Percentiles rank a stretch among this genome's conserved stretches.
Conservation (phyloP, 2,113 vertebrate species). For the Stegastes partitus region DNA sequence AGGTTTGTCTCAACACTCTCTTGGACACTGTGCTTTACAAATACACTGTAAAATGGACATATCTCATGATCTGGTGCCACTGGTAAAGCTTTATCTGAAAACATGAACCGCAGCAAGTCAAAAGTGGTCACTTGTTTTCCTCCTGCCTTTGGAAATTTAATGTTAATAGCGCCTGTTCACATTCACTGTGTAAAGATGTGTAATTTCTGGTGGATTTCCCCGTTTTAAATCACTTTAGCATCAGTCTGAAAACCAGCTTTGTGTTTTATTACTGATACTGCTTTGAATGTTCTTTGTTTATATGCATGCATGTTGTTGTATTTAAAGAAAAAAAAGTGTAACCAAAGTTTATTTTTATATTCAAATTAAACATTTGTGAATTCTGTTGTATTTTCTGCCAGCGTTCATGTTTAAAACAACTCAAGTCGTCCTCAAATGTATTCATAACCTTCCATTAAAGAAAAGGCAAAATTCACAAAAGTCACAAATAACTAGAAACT, state of each 20-base stretch:
- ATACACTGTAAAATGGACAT: conserved; percentile 6
- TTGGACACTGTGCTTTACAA: no score
- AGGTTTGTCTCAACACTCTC: no score
- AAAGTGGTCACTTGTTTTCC: background rate
- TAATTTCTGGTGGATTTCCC: background rate
- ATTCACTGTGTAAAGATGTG: background rate
- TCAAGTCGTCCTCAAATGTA: no score
- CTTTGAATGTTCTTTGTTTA: conserved; percentile 11
- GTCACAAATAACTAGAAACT: no score
- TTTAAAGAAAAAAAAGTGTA: conserved; percentile 49
- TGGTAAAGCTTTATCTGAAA: background rate
- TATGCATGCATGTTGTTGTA: conserved; percentile 4
- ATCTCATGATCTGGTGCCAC: background rate
- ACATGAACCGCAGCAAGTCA: no score
- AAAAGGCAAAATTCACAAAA: no score
- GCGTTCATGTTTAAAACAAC: background rate
- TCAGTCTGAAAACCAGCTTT: background rate
- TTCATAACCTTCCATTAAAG: no score
- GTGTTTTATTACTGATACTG: conserved; percentile 33
- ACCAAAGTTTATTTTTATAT: conserved; percentile 38
- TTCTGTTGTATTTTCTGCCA: background rate
- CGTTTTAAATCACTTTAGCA: conserved; percentile 21
- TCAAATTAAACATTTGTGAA: conserved; percentile 65
- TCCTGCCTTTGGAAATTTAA: background rate
- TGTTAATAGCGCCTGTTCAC: background rate